Evolutionary conservation across 2,888 invertebrate genomes (phyloP).

Genomic region (Stenodera caucasica): DNA sequence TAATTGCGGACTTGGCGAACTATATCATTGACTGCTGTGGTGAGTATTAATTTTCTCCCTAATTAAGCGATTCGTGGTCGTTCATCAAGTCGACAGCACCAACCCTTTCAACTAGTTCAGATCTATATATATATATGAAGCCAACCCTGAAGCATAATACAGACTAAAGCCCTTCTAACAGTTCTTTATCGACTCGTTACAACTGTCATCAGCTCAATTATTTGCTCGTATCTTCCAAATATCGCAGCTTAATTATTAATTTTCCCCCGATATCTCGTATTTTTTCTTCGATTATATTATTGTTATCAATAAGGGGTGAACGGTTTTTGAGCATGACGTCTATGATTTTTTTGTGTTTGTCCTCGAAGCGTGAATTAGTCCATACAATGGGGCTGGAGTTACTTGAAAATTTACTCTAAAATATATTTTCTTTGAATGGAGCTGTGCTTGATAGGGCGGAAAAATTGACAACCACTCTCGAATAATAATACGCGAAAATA

Average conservation of each 20-base stretch:
- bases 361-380: conserved; percentile 20
- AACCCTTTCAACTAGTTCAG: conserved; percentile 44
- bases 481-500: not conserved
- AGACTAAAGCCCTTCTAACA: conserved; percentile 42
- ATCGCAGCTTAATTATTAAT: conserved; percentile 51
- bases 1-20: not conserved
- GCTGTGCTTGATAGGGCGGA: not conserved
- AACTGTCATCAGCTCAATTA: conserved; percentile 42
- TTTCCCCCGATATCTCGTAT: too few relatives aligned
- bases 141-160: conserved; percentile 31
- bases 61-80: conserved; percentile 51
- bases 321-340: conserved; percentile 18
- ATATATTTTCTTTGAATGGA: not conserved
- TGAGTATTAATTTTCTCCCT: conserved; percentile 54
- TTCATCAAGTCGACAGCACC: conserved; percentile 43
- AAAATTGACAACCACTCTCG: not conserved
- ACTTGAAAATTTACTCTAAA: not conserved
- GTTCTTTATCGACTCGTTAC: conserved; percentile 56
- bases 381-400: not conserved
- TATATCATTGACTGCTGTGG: conserved; percentile 16
- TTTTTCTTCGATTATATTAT: too few relatives aligned
- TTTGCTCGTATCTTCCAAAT: not conserved
- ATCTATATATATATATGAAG: conserved; percentile 23
- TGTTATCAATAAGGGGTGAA: too few relatives aligned
- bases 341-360: conserved; percentile 24